These are phyloP conservation scores for Hypomecis atomaria DNA, from an alignment of 2,888 invertebrate species.

Conservation along the genomic window DNA sequence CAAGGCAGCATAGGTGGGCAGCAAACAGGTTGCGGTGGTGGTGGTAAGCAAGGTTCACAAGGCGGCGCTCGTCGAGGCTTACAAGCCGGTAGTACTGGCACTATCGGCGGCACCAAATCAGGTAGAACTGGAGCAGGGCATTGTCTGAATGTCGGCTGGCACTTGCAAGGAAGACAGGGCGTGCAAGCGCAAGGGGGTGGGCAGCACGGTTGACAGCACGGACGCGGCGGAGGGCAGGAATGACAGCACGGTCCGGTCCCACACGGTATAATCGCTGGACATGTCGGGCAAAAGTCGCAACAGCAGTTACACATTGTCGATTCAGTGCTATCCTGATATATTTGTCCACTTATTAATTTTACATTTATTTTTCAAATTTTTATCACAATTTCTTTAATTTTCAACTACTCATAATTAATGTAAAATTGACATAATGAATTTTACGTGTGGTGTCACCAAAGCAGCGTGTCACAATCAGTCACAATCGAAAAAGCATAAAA, in stretches of 20 bases:
- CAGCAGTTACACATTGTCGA: constrained; percentile 15
- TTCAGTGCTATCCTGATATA: constrained; percentile 7
- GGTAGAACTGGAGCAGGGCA: constrained; percentile 74
- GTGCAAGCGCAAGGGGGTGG: constrained; percentile 68
- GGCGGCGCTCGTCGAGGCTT: constrained; percentile 68
- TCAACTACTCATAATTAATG: constrained; percentile 18
- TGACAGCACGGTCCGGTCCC: constrained; percentile 62
- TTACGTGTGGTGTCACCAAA: background rate
- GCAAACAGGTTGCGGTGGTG: constrained; percentile 66
- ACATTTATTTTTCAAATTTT: constrained; percentile 25
- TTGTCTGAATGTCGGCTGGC: constrained; percentile 65
- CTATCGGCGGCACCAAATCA: constrained; percentile 71
- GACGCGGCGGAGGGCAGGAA: constrained; percentile 66
- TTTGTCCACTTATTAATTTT: constrained; percentile 28
- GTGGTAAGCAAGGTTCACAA: constrained; percentile 55
- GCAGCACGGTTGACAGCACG: constrained; percentile 40
- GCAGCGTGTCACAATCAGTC: background rate
- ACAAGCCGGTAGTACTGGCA: constrained; percentile 71
- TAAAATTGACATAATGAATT: constrained; percentile 11
- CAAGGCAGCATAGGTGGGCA: constrained; percentile 77
- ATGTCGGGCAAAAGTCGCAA: constrained; percentile 70
- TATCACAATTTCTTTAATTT: constrained; percentile 26
- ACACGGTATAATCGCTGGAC: constrained; percentile 74
- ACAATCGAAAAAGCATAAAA: too few relatives aligned
- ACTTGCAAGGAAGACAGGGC: constrained; percentile 73